These are phyloP conservation scores for Scaptomyza caliginosa DNA, from an alignment of 2,888 invertebrate species.

Conservation along the genomic window DNA sequence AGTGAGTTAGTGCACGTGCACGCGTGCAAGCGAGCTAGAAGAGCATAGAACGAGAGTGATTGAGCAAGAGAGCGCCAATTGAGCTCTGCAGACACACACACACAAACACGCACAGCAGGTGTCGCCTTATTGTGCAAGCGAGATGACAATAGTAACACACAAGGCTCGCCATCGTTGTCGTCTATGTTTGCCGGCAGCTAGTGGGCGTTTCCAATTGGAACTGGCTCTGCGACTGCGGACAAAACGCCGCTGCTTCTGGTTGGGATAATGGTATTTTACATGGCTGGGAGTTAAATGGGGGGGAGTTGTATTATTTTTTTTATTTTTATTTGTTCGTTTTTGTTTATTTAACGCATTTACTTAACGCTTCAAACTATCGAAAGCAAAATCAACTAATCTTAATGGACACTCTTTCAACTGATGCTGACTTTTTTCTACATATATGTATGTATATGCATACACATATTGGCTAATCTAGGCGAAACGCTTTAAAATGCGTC, in stretches of 20 bases:
- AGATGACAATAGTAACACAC: conserved; percentile 38
- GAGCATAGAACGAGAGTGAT: conserved; percentile 30
- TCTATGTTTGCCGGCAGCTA: conserved; percentile 29
- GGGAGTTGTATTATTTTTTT: conserved; percentile 19
- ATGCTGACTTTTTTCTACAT: conserved; percentile 47
- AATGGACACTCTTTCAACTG: conserved; percentile 70
- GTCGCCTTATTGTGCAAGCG: conserved; percentile 40
- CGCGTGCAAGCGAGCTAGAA: conserved; percentile 14
- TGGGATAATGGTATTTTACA: conserved; percentile 58
- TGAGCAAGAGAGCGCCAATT: conserved; percentile 53
- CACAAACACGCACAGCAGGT: conserved; percentile 50
- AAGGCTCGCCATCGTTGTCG: conserved; percentile 43
- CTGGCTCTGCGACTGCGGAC: conserved; percentile 42
- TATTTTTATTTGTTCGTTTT: conserved; percentile 10
- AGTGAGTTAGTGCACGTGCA: conserved; percentile 18
- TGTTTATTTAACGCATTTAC: conserved; percentile 57
- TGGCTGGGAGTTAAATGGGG: conserved; percentile 37
- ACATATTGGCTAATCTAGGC: conserved; percentile 44
- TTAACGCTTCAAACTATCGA: conserved; percentile 72
- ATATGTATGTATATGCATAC: neutral
- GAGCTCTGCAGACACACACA: conserved; percentile 39
- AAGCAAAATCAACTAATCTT: conserved; percentile 78
- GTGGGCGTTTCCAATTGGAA: conserved; percentile 79
- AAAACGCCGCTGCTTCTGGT: conserved; percentile 53
- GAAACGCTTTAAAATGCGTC: conserved; percentile 31